phyloP scores from a whole-genome alignment of 2,113 vertebrate genomes.

The Mionectes macconnelli region DNA sequence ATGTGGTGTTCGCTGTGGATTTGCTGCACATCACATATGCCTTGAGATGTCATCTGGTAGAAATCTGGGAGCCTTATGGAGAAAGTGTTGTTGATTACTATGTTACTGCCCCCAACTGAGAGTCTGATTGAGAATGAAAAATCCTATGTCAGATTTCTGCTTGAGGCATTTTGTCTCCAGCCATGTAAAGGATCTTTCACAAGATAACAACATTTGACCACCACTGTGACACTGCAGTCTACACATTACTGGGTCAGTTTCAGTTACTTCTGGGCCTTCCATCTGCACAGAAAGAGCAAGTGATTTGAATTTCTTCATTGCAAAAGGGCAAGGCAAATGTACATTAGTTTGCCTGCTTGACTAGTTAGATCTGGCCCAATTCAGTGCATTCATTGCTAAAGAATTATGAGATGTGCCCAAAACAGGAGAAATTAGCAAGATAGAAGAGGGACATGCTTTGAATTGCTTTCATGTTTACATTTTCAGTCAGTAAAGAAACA shows the following conservation, averaged over 20 bases:
- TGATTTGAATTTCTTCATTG: neutral
- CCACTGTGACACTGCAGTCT: neutral
- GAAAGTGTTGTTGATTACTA: neutral
- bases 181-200: neutral
- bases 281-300: neutral
- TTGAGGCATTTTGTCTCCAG: neutral
- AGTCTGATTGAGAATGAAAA: neutral
- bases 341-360: neutral
- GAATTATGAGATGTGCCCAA: neutral
- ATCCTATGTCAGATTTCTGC: neutral
- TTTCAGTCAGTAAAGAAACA: neutral
- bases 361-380: neutral
- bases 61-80: neutral
- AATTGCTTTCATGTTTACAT: neutral
- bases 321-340: neutral
- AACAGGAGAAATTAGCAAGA: neutral
- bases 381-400: neutral
- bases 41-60: neutral
- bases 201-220: neutral
- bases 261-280: neutral
- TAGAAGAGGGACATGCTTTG: neutral
- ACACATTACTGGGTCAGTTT: neutral
- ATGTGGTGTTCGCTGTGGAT: fast-evolving
- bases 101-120: neutral
- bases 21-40: fast-evolving